Base-by-base conservation (phyloP, 2,113 vertebrate genomes). In the Macquaria ambigua region DNA sequence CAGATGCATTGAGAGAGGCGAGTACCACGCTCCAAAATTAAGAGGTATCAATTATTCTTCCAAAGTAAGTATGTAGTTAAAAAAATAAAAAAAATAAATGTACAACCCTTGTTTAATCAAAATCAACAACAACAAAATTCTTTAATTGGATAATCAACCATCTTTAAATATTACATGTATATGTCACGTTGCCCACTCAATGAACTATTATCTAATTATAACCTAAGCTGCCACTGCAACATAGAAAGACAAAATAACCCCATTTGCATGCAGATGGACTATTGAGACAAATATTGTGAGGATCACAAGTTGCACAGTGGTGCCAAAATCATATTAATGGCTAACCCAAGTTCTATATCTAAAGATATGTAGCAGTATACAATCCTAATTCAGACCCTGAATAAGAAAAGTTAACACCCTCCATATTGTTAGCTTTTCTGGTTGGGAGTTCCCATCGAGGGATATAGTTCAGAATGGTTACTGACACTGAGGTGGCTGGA, bases 181-280 rank as follows among this genome's bases (percentile, higher is more conserved):
- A 39, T 64, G 31, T 48, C 37, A 8, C 0, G 46, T 52, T 61
- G 55, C 39, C 41, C 28, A 70, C 66, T 70, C 25, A 50, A 23
- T 56, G 31, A 52, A 52, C 16, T 61, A 62, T 63, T 50, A 37
- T 71, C 23, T 61, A 41, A 62, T 80, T 52, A 71, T 37, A 63
- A 63, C 15, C n/a, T n/a, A 37, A 53, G 15, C 43, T n/a, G 31
- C 15, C 43, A 52, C 28, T 25, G 66, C 25, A 62, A 61, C 43
- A 63, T 21, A 63, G 34, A 39, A 5, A 72, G 23, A 62, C 46
- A 79, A 69, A 64, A 37, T 23, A 25, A 52, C 21, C 53, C 12
- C 2, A 39, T 52, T 18, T 14, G 6, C 56, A 48, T 14, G 10
- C 7, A 64, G 34, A 72, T 64, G n/a, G 48, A 53, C 0, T 21